These are phyloP conservation scores for Bradypodion ventrale DNA, from an alignment of 2,797 vertebrate genomes.

Conservation along the genomic window DNA sequence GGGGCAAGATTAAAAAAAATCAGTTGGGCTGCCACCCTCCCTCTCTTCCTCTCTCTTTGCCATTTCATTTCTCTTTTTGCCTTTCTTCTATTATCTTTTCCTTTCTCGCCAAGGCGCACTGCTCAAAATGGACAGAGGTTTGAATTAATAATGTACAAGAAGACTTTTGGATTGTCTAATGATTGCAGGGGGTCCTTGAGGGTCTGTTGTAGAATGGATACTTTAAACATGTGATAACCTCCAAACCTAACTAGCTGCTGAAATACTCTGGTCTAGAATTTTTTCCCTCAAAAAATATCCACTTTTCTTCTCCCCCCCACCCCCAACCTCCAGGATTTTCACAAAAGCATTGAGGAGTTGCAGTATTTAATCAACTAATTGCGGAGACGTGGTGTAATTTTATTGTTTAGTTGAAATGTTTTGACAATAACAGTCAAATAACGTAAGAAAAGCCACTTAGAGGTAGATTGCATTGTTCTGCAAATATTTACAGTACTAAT, in stretches of 20 bases:
- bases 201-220: too few relatives aligned
- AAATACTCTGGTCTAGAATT: background rate
- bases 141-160: background rate
- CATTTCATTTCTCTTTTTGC: background rate
- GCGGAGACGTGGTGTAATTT: background rate
- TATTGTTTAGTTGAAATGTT: background rate
- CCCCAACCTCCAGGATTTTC: background rate
- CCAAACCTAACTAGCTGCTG: background rate
- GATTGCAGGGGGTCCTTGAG: background rate
- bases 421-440: background rate
- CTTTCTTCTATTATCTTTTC: background rate
- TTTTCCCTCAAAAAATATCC: background rate
- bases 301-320: background rate
- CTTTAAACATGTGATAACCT: background rate
- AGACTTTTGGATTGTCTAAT: background rate
- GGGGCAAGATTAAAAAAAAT: too few relatives aligned
- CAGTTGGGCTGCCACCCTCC: too few relatives aligned
- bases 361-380: slow-evolving; percentile 1
- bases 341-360: background rate
- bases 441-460: background rate
- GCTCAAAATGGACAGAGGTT: background rate
- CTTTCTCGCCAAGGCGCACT: background rate
- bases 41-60: background rate
- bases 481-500: background rate
- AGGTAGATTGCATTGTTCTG: background rate